Evolutionary conservation across 2,888 invertebrate genomes (phyloP), one percentile per base, ranked within the genome.

Genomic region (Spilosoma lubricipeda): DNA sequence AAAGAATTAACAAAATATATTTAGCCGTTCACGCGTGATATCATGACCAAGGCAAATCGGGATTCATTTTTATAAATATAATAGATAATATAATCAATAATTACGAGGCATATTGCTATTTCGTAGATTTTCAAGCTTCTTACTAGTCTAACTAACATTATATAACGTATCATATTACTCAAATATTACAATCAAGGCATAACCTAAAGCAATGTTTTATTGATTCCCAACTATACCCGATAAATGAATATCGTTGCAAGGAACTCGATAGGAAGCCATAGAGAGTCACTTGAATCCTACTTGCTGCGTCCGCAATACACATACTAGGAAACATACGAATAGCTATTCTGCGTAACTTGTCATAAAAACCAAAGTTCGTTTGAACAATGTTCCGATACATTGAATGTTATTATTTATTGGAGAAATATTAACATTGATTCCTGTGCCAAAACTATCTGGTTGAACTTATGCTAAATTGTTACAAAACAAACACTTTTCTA

Each of bases 241-340:
- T 72, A 72, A 67, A 67, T 63, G 67, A 72, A 72, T 68, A 63
- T 45, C 59, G 45, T 45, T 68, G 45, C 36, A 45, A 11, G 59
- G 45, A 68, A 45, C 36, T 67, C n/a, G 5, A 59, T 72, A 72
- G 59, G 33, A 63, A 72, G 72, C 18, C 2, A 13, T 72, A 72
- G 63, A 63, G 27, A 72, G 67, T 84, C 88, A 79, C 80, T 85
- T 75, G 67, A 74, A 36, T 39, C 39, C 48, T 36, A 72, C 65
- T 69, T 69, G 69, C 64, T 75, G 67, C 67, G 73, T 67, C 75
- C 76, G 67, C 67, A 68, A 72, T 48, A 68, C 67, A 63, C 33
- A 45, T 56, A 48, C 45, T 59, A 7, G n/a, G 63, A 68, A 67
- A 72, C 45, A 68, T 45, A 72, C 59, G 72, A 33, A 68, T 27